A percentile compares a stretch with the other conserved stretches of the same genome.
phyloP scores from a whole-genome alignment of 2,113 vertebrate genomes.

The Pomatorhinus ruficollis region DNA sequence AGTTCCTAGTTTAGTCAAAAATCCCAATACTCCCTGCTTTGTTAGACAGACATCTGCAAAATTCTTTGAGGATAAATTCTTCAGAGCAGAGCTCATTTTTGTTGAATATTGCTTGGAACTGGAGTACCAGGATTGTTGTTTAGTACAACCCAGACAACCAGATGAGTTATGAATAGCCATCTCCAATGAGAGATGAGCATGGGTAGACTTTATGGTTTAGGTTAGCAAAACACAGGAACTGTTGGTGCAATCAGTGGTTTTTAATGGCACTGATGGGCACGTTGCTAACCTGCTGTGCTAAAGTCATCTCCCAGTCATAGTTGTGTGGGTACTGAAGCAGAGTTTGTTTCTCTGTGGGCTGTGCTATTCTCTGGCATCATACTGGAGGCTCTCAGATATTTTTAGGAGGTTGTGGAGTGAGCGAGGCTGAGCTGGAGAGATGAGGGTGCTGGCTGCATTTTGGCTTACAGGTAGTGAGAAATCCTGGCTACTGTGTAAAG shows the following conservation, averaged over 20 bases:
- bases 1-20: not conserved
- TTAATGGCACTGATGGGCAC: not conserved
- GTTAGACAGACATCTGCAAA: not conserved
- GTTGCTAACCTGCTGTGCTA: not conserved
- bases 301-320: fast-evolving
- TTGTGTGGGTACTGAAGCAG: not conserved
- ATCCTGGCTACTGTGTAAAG: not conserved
- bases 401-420: not conserved
- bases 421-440: not conserved
- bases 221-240: not conserved
- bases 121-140: not conserved
- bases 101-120: not conserved
- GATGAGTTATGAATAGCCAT: not conserved
- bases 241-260: not conserved
- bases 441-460: not conserved
- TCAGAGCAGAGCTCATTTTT: not conserved
- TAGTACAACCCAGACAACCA: not conserved
- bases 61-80: not conserved
- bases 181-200: not conserved
- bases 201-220: not conserved
- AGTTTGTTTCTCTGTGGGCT: not conserved
- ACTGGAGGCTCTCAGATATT: not conserved
- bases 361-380: not conserved
- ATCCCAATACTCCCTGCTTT: not conserved
- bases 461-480: not conserved